Evolutionary conservation across 2,888 invertebrate genomes (phyloP), one percentile per base, ranked within the genome.

Genomic region (Dolomedes plantarius): DNA sequence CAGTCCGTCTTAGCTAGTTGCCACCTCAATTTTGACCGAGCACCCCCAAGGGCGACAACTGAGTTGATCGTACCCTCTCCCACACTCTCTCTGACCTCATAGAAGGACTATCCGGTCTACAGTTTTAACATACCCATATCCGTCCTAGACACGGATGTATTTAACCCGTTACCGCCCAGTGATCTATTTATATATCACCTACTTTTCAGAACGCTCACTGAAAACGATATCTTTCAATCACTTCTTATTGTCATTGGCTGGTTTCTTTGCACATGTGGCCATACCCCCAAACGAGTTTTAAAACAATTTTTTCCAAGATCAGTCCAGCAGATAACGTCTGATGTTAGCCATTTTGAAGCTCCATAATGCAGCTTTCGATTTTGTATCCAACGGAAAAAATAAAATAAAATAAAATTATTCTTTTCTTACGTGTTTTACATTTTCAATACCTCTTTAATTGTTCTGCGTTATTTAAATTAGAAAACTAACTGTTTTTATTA

Each of bases 401-500:
- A 27, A 64, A 64, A 0, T 50, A 0, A 50, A 50, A 50, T 50
- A 3, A 50, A 50, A 50, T 50, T 50, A 50, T 50, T 50, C n/a
- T 1, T 50, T 50, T 50, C n/a, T 50, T 50, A 50, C 3, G 1
- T 50, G n/a, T 50, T 50, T n/a, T 50, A 50, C 50, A 50, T 50
- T 50, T 50, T 50, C 19, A 50, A 50, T 50, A 50, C 50, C 50
- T 50, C 50, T 50, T n/a, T 50, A 36, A 69, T 3, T 69, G 23
- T 69, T 68, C 69, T 36, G 69, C 36, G 23, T 69, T 23, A 39
- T 69, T 69, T 69, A 69, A 6, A 69, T 69, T 13, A 39, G 41
- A 69, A 39, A 69, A 69, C 69, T 2, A 69, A 23, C 39, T 69
- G 23, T 69, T 69, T 23, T 41, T 9, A 41, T 39, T 11, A 69